Evolutionary conservation across 2,113 vertebrate species (phyloP).

Genomic region (Pangasianodon hypophthalmus): DNA sequence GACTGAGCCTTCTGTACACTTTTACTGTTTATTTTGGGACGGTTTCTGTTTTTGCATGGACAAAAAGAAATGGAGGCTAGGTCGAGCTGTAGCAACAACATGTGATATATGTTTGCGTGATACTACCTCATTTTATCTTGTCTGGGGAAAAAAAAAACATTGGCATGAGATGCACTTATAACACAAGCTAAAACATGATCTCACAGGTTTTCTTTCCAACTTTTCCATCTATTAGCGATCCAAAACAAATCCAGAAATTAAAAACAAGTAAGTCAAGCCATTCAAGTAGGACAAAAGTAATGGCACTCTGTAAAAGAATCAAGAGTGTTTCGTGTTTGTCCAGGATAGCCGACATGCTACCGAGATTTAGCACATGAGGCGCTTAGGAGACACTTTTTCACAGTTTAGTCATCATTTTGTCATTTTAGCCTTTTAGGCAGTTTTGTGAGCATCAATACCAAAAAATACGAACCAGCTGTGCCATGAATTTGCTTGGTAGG

Average conservation of each 20-base stretch:
- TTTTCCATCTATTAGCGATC: not conserved
- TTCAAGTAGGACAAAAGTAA: not conserved
- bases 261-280: not conserved
- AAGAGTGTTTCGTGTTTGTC: not conserved
- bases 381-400: not conserved
- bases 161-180: not conserved
- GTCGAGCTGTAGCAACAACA: not conserved
- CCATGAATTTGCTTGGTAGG: not conserved
- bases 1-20: not conserved
- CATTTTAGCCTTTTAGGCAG: too few relatives aligned
- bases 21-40: constrained; percentile 40
- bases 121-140: not conserved
- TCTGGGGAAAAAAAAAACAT: not conserved
- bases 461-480: not conserved
- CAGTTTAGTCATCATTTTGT: not conserved
- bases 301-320: not conserved
- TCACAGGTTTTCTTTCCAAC: not conserved
- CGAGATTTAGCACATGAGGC: not conserved
- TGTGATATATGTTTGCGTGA: not conserved
- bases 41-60: not conserved
- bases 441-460: not conserved
- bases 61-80: not conserved
- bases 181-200: not conserved
- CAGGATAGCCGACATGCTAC: not conserved
- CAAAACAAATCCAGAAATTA: not conserved